Conservation (phyloP, 2,888 invertebrate species). For the Chloroclystis v-ata region DNA sequence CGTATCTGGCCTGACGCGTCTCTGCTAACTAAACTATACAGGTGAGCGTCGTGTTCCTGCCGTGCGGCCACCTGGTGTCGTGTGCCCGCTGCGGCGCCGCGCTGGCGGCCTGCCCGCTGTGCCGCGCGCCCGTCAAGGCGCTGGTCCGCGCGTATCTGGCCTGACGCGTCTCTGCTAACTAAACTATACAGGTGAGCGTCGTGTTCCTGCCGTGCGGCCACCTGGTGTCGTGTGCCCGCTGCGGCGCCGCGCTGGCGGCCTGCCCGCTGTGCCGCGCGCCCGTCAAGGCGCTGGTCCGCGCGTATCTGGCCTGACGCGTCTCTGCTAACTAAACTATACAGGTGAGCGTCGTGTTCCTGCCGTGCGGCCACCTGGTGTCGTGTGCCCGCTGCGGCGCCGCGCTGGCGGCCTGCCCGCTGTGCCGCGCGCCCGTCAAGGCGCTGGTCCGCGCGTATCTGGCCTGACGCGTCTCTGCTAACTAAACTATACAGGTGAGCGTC, state of each 20-base stretch:
- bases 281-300: conserved; percentile 92
- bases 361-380: conserved; percentile 94
- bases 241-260: conserved; percentile 91
- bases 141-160: conserved; percentile 85
- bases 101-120: conserved; percentile 93
- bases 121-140: conserved; percentile 88
- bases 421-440: conserved; percentile 88
- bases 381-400: conserved; percentile 92
- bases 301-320: conserved; percentile 64
- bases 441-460: conserved; percentile 85
- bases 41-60: conserved; percentile 93
- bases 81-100: conserved; percentile 92
- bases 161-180: conserved; percentile 38
- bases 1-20: conserved; percentile 64
- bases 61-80: conserved; percentile 94
- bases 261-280: conserved; percentile 92
- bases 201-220: conserved; percentile 98
- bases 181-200: conserved; percentile 79
- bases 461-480: conserved; percentile 38
- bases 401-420: conserved; percentile 93
- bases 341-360: conserved; percentile 93
- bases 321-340: conserved; percentile 26
- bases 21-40: conserved; percentile 28
- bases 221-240: conserved; percentile 88
- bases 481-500: conserved; percentile 79